Evolutionary conservation across 2,113 vertebrate species (phyloP), one percentile per base, ranked within the genome.

Genomic region (Peromyscus leucopus): DNA sequence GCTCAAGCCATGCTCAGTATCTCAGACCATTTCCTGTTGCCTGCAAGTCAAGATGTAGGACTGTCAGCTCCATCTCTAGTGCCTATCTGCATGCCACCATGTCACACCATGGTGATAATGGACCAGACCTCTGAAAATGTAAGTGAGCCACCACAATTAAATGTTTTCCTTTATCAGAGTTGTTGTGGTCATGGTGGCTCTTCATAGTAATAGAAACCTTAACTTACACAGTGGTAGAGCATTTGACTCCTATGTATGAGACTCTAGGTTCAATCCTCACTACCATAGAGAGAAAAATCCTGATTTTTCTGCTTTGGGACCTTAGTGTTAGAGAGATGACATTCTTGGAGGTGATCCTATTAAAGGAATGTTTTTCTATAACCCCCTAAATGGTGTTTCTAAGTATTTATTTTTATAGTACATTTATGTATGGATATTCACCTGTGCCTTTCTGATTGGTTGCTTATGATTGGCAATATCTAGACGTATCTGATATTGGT

Each of bases 311-410:
- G 26, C 31, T 95, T 83, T 63, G 17, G 87, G 17, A 21, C 7
- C 51, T 94, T 96, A 48, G 21, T 83, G 61, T 79, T 33, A 13
- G 48, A 93, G 48, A 93, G 78, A 84, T 89, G 12, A 83, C 42
- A 96, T 84, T 96, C 74, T 95, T 55, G 11, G 51, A 88, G 36
- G 16, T 19, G 7, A 82, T 82, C 93, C 57, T 59, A 86, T 76
- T 87, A 92, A 93, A 96, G 76, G 15, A 82, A 5, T 91, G 48
- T 61, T 95, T 96, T 96, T 69, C 80, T 93, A 12, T 48, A 93
- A 67, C 59, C 2, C 13, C 7, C 19, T 95, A 84, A 96, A 90
- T 90, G 65, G 2, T 67, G 22, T 87, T 95, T 91, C 78, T 75
- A 79, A 84, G 84, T 84, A 61, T 85, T 94, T 12, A 90, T 57